Evolutionary conservation across 2,888 invertebrate species (phyloP).

Genomic region (Xestia ashworthii): DNA sequence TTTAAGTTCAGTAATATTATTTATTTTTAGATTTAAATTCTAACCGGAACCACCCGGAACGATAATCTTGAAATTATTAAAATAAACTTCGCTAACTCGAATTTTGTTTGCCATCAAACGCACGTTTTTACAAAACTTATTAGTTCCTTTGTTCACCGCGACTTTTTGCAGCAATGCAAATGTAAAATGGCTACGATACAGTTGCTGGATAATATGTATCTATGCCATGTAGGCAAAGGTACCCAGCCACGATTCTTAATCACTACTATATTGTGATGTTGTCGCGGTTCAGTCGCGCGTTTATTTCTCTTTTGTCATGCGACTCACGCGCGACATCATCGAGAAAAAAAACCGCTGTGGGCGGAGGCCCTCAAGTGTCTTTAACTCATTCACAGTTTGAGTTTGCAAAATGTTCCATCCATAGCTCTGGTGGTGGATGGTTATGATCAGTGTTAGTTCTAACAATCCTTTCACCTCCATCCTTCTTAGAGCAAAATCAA

Average conservation of each 20-base stretch:
- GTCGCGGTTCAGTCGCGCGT: background rate
- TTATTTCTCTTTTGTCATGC: background rate
- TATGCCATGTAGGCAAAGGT: background rate
- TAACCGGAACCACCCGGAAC: background rate
- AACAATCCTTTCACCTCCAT: background rate
- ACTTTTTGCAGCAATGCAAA: background rate
- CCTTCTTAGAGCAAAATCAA: slow-evolving; percentile 37
- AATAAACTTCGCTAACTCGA: background rate
- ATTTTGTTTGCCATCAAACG: background rate
- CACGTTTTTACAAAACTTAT: background rate
- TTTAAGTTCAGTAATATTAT: background rate
- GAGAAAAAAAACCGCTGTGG: background rate
- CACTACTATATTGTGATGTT: background rate
- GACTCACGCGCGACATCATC: background rate
- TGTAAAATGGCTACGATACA: background rate
- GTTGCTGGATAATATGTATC: background rate
- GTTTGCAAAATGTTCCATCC: slow-evolving; percentile 26
- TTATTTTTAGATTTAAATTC: background rate
- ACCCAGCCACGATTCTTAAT: background rate
- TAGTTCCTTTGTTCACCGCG: background rate
- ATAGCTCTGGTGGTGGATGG: slow-evolving; percentile 14
- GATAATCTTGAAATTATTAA: background rate
- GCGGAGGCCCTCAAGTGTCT: background rate
- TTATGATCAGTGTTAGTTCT: background rate
- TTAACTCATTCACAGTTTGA: slow-evolving; percentile 9